phyloP scores from a whole-genome alignment of 1,140 invertebrate genomes.

The Musca vetustissima region DNA sequence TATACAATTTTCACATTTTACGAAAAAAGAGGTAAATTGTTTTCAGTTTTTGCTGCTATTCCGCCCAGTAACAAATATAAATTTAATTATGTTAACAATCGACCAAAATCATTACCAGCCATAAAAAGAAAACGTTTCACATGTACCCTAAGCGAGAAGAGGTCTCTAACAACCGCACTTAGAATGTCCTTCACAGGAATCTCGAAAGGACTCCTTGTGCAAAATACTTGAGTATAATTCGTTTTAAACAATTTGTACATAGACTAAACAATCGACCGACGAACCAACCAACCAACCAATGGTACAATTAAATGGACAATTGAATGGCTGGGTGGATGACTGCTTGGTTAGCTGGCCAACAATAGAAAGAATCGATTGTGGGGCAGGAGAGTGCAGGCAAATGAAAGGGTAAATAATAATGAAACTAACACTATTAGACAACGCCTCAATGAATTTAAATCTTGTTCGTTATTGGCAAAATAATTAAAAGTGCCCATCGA shows the following conservation, averaged over 20 bases:
- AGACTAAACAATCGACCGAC: background rate
- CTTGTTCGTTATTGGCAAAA: conserved; percentile 22
- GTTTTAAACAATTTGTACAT: conserved; percentile 14
- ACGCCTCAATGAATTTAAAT: conserved; percentile 24
- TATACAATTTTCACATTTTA: too few relatives aligned
- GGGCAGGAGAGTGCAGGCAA: too few relatives aligned
- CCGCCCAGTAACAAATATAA: background rate
- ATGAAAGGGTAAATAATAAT: conserved; percentile 1
- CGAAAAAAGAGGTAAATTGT: too few relatives aligned
- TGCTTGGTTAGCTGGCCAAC: too few relatives aligned
- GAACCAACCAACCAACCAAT: background rate
- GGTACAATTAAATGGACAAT: conserved; percentile 14
- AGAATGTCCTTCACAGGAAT: background rate
- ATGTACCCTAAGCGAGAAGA: background rate
- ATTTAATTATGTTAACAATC: conserved; percentile 13
- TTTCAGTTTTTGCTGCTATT: too few relatives aligned
- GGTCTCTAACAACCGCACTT: background rate
- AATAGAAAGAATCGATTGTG: too few relatives aligned
- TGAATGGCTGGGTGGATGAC: background rate
- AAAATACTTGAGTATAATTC: background rate
- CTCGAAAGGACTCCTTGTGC: background rate
- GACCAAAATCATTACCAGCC: background rate
- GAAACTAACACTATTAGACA: conserved; percentile 19
- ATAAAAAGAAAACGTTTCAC: background rate
- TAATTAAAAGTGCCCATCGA: conserved; percentile 7